phyloP scores from a whole-genome alignment of 2,113 vertebrate genomes.

The Zosterops lateralis region DNA sequence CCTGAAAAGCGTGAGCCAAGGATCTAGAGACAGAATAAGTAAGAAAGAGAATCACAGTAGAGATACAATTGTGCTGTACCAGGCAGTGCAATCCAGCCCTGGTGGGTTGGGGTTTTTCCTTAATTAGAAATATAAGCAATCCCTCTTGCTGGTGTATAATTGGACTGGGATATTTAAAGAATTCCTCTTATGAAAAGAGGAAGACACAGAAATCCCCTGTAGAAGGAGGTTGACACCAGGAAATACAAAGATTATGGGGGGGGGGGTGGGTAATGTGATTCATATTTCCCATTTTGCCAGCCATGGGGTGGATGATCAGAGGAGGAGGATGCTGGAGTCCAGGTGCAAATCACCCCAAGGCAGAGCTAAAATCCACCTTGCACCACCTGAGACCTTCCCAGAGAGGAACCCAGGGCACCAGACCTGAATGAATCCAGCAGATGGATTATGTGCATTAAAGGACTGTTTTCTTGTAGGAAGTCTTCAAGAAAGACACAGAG shows the following conservation, averaged over 20 bases:
- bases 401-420: accelerated
- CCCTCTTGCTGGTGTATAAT: background rate
- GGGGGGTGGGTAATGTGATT: too few species aligned
- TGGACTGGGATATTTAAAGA: background rate
- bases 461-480: background rate
- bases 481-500: background rate
- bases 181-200: background rate
- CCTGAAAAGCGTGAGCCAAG: background rate
- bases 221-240: background rate
- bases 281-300: background rate
- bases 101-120: background rate
- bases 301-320: background rate
- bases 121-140: background rate
- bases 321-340: background rate
- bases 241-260: background rate
- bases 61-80: background rate
- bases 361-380: background rate
- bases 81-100: background rate
- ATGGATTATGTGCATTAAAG: background rate
- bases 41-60: background rate
- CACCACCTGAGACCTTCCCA: background rate
- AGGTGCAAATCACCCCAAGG: background rate
- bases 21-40: background rate
- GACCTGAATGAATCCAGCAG: background rate
- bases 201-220: accelerated